Evolutionary conservation across 2,888 invertebrate genomes (phyloP), one percentile per base, ranked within the genome.

Genomic region (Onchidella celtica): DNA sequence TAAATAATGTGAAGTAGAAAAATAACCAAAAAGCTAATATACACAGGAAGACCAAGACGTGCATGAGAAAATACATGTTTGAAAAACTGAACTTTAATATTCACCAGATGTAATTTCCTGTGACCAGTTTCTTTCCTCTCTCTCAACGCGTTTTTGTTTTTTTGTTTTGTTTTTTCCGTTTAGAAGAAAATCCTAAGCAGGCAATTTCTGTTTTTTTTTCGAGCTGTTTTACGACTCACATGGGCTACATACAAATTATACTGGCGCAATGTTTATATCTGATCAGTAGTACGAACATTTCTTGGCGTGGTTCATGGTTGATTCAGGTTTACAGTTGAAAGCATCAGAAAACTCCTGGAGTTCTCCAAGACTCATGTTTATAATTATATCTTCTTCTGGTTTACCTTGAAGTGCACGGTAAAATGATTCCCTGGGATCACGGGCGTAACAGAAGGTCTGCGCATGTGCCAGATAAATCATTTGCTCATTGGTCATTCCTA

Each of bases 401-500:
- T 57, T 1, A 14, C 66, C 68, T 17, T n/a, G 11, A 2, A 66
- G 4, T 2, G 55, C 55, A 17, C 4, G 11, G 21, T 29, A 27
- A 21, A 17, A 6, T 4, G 32, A 4, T 2, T 14, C 9, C 2
- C 34, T 3, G 6, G 4, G 6, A 32, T 36, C 40, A 4, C 47
- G 34, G 27, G 40, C 57, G 55, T 63, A 74, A 40, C 81, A 69
- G 14, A 55, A 65, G 82, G 90, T 90, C 89, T 95, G 95, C 24
- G 95, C 94, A 88, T 94, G 95, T 1, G 94, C 90, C 17, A 95
- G 88, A 89, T 95, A 95, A 90, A 95, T 95, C 78, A 95, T 91
- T 68, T 94, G 94, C 55, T 94, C 92, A 81, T 94, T 89, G 11
- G 90, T 87, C 57, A 89, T 81, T 14, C 86, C 87, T 6, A 89